phyloP scores from a whole-genome alignment of 2,797 vertebrate genomes.

The Chaetophractus vellerosus region DNA sequence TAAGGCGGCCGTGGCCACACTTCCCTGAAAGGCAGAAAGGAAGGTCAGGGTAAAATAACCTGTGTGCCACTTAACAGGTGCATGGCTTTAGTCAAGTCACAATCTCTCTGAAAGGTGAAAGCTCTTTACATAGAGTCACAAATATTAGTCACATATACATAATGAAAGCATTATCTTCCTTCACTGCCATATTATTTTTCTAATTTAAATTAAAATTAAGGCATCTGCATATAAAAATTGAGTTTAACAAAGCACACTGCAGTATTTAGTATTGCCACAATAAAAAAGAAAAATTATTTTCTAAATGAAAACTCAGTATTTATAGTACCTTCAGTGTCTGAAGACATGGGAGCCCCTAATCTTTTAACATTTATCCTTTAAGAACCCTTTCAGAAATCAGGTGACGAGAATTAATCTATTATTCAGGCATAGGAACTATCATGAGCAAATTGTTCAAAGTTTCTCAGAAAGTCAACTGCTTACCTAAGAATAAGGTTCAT shows the following conservation, averaged over 20 bases:
- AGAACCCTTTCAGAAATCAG: background rate
- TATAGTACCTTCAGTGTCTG: background rate
- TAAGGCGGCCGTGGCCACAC: slow-evolving; percentile 89
- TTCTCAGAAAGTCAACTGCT: background rate
- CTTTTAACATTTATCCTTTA: background rate
- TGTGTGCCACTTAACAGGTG: background rate
- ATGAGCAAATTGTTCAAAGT: background rate
- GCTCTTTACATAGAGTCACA: background rate
- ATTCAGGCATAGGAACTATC: background rate
- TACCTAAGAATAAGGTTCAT: background rate
- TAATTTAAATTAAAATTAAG: slow-evolving; percentile 30
- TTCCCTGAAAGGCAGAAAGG: slow-evolving; percentile 90
- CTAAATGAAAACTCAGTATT: background rate
- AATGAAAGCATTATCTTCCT: background rate
- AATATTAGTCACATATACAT: background rate
- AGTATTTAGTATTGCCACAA: background rate
- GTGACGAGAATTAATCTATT: background rate
- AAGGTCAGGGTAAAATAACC: slow-evolving; percentile 7
- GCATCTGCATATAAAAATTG: background rate
- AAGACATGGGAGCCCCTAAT: background rate
- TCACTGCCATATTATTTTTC: background rate
- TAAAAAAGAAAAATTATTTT: slow-evolving; percentile 5
- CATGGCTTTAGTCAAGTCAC: background rate
- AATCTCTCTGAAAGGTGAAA: background rate
- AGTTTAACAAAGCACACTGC: slow-evolving; percentile 18